Evolutionary conservation across 2,888 invertebrate genomes (phyloP).

Genomic region (Hemistola chrysoprasaria): DNA sequence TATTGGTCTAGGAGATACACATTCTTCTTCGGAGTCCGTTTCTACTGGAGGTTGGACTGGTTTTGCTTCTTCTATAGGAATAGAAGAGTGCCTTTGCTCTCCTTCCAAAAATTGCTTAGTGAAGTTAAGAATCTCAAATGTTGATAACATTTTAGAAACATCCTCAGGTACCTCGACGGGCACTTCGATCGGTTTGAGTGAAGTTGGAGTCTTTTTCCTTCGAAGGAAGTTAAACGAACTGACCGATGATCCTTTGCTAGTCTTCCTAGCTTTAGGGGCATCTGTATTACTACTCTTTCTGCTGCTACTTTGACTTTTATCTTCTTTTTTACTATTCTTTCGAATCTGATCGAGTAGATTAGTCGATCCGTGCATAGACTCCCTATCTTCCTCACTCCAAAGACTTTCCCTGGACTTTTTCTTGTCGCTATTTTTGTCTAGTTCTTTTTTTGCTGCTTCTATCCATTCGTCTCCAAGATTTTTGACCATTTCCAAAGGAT

Average conservation of each 20-base stretch:
- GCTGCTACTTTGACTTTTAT: constrained; percentile 52
- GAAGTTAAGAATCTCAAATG: constrained; percentile 61
- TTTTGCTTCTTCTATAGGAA: constrained; percentile 39
- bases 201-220: constrained; percentile 68
- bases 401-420: constrained; percentile 74
- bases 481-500: constrained; percentile 73
- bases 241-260: constrained; percentile 71
- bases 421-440: constrained; percentile 65
- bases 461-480: constrained; percentile 75
- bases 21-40: constrained; percentile 68
- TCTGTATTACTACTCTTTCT: constrained; percentile 62
- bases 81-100: constrained; percentile 59
- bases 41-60: constrained; percentile 49
- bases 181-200: constrained; percentile 64
- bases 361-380: constrained; percentile 65
- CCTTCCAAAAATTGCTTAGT: constrained; percentile 69
- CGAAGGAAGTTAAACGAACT: constrained; percentile 69
- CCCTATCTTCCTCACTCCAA: constrained; percentile 76
- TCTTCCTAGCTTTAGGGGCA: constrained; percentile 63
- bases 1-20: constrained; percentile 55
- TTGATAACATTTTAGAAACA: constrained; percentile 46
- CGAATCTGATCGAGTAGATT: constrained; percentile 62
- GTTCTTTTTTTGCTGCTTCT: constrained; percentile 61
- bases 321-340: constrained; percentile 70
- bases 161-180: constrained; percentile 66